A percentile compares a stretch with the other conserved stretches of the same genome.
These are phyloP conservation scores for Athalia rosae DNA, from an alignment of 2,888 invertebrate species.

Conservation along the genomic window DNA sequence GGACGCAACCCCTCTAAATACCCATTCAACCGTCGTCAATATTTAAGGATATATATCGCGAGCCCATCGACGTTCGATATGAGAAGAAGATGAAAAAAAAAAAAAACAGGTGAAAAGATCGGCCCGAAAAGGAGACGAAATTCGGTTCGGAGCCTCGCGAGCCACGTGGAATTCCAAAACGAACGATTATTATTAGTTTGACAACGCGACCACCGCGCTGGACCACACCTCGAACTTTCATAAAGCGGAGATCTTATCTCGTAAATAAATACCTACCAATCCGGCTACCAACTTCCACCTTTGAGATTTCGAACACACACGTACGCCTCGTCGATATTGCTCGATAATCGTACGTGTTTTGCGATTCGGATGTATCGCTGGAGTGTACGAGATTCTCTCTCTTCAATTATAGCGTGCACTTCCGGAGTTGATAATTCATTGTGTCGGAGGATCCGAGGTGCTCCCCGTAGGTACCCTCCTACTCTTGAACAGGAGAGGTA, in stretches of 20 bases:
- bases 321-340: neutral
- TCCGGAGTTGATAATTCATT: no score
- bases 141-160: slow-evolving; percentile 11
- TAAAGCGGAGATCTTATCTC: slow-evolving; percentile 35
- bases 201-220: slow-evolving; percentile 40
- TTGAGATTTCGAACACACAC: slow-evolving; percentile 15
- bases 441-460: no score
- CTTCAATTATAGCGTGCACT: no score
- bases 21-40: slow-evolving; percentile 20
- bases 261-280: slow-evolving; percentile 1
- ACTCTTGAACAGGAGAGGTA: no score
- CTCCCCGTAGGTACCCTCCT: no score
- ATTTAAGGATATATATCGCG: slow-evolving; percentile 33
- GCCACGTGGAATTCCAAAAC: slow-evolving; percentile 40
- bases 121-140: neutral
- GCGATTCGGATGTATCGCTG: no score
- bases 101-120: neutral
- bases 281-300: slow-evolving; percentile 29
- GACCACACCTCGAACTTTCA: slow-evolving; percentile 36
- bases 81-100: slow-evolving; percentile 2
- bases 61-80: slow-evolving; percentile 32
- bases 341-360: neutral
- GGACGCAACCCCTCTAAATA: neutral
- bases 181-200: slow-evolving; percentile 38
- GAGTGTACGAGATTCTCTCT: no score